Base-by-base conservation (phyloP, 2,888 invertebrate genomes). In the Microplitis deprimator region DNA sequence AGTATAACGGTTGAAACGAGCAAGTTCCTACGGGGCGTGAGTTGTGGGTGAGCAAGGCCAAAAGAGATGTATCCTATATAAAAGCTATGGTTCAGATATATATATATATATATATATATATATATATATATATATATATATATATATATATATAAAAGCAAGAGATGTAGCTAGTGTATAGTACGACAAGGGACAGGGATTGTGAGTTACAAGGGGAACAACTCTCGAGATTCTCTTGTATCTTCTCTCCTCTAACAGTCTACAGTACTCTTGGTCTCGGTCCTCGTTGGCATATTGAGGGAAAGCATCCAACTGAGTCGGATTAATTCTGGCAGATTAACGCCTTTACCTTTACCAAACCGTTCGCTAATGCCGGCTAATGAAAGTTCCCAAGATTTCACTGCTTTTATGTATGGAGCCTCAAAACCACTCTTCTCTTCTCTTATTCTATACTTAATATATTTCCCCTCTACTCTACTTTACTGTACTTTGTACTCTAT, bases 311-410 rank as follows among this genome's bases (percentile, higher is more conserved):
- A 85, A 88, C 88, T 85, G 86, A 88, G 85, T 83, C 83, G 84
- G 87, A 89, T 88, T 88, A 88, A 88, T 89, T 89, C 88, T 87
- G 85, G 85, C 87, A 87, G 89, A 89, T 89, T 89, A 89, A 88
- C 88, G 87, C 88, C 87, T 87, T 88, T 88, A 85, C 82, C 77
- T 73, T 83, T 79, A 74, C 68, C 68, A 73, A 80, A 81, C 79
- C 78, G 80, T 79, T 77, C 83, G 77, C 80, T 86, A 84, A 85
- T 85, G 80, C 83, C 81, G 81, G 85, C 86, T 85, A 86, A 87
- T 87, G 84, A 85, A 85, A 87, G 83, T 86, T 84, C 82, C 79
- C 84, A 83, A 82, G 84, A 85, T 84, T 83, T 83, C 81, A 82
- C 79, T 38, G 74, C 71, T 50, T 71, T 68, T 68, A 68, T 74